A percentile compares a stretch with the other conserved stretches of the same genome.
phyloP scores from a whole-genome alignment of 2,113 vertebrate genomes.

The Sinocyclocheilus maitianheensis region DNA sequence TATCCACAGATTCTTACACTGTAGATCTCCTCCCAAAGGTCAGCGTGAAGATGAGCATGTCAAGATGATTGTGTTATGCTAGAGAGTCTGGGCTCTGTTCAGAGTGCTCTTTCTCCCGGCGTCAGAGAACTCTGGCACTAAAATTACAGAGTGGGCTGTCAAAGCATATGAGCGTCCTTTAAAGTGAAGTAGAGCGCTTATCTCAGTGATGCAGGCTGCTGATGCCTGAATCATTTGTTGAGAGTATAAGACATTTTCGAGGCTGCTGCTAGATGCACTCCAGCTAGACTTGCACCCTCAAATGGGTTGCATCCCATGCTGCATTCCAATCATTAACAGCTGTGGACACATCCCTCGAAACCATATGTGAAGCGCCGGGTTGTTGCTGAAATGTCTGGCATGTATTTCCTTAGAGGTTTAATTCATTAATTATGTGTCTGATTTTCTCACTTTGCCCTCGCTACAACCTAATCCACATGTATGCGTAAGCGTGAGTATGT shows the following conservation, averaged over 20 bases:
- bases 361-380: constrained; percentile 20
- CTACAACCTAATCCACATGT: constrained; percentile 22
- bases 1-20: neutral
- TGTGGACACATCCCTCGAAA: constrained; percentile 11
- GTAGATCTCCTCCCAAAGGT: constrained; percentile 13
- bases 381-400: constrained; percentile 21
- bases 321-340: constrained; percentile 30
- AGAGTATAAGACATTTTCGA: constrained; percentile 2
- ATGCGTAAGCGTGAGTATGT: neutral
- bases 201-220: constrained; percentile 49
- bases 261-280: neutral
- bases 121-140: constrained; percentile 20
- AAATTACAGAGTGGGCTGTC: constrained; percentile 38
- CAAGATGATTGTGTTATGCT: constrained; percentile 45
- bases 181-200: constrained; percentile 49
- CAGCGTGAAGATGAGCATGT: constrained; percentile 11
- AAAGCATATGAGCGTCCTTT: constrained; percentile 41
- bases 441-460: constrained; percentile 45
- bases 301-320: neutral
- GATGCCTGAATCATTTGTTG: constrained; percentile 45
- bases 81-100: constrained; percentile 34
- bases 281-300: constrained; percentile 9
- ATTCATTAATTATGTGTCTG: constrained; percentile 41
- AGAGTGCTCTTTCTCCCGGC: constrained; percentile 17
- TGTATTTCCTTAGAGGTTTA: constrained; percentile 13